These are phyloP conservation scores for Plutella xylostella DNA, from an alignment of 2,888 invertebrate genomes.

Conservation along the genomic window DNA sequence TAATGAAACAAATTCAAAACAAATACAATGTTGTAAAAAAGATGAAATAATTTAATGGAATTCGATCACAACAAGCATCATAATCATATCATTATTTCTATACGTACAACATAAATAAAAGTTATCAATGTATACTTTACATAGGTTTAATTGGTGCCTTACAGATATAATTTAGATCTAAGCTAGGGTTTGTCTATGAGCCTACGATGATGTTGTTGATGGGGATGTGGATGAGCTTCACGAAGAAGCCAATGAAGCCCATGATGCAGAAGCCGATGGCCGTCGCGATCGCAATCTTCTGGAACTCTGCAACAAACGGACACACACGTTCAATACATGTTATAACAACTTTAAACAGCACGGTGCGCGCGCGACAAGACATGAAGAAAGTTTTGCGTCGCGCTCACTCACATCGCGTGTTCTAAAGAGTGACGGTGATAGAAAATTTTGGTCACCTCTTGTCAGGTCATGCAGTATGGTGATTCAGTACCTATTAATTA, in stretches of 20 bases:
- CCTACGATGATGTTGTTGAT: slow-evolving; percentile 97
- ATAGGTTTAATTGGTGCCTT: slow-evolving; percentile 36
- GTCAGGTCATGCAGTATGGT: too few relatives aligned
- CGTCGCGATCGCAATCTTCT: slow-evolving; percentile 99
- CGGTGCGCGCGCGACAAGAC: too few relatives aligned
- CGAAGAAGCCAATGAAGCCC: slow-evolving; percentile 99
- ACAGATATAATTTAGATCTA: slow-evolving; percentile 40
- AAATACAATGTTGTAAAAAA: slow-evolving; percentile 23
- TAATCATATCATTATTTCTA: slow-evolving; percentile 20
- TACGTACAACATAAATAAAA: slow-evolving; percentile 25
- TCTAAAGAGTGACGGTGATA: too few relatives aligned
- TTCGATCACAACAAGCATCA: slow-evolving; percentile 27
- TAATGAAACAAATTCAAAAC: too few relatives aligned
- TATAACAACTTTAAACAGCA: too few relatives aligned
- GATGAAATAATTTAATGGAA: slow-evolving; percentile 42
- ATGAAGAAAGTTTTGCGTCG: too few relatives aligned
- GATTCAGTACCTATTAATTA: too few relatives aligned
- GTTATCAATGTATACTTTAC: background rate
- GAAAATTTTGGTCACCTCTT: too few relatives aligned
- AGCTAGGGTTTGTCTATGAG: slow-evolving; percentile 63
- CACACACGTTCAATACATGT: too few relatives aligned
- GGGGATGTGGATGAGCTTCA: slow-evolving; percentile 99
- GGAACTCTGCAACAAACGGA: slow-evolving; percentile 85
- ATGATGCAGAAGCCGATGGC: slow-evolving; percentile 99
- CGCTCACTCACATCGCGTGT: too few relatives aligned